These are phyloP conservation scores for Meriones unguiculatus DNA, from an alignment of 2,113 vertebrate species.

Conservation along the genomic window DNA sequence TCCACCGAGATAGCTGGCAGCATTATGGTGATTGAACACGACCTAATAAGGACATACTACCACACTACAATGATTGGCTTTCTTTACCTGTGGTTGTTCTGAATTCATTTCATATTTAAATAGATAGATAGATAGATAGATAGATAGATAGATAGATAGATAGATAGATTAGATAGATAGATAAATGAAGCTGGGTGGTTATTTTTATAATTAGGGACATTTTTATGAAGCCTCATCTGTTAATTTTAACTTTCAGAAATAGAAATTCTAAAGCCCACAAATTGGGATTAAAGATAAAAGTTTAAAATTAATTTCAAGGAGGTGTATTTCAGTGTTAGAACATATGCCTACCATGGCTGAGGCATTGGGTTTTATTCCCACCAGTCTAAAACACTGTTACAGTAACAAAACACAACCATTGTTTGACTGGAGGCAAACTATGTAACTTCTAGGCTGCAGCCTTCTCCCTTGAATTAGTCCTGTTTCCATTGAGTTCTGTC, in stretches of 20 bases:
- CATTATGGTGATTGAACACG: not conserved
- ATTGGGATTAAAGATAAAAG: not conserved
- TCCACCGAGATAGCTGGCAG: not conserved
- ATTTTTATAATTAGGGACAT: not conserved
- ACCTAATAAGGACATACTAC: not conserved
- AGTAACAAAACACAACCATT: not conserved
- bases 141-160: no score
- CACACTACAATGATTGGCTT: not conserved
- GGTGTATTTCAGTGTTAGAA: not conserved
- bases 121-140: no score
- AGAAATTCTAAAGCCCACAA: conserved; percentile 14
- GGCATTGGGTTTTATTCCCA: not conserved
- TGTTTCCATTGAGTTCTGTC: not conserved
- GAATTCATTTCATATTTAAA: conserved; percentile 42
- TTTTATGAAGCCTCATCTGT: conserved; percentile 1
- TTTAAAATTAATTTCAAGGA: conserved; percentile 15
- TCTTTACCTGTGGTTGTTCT: not conserved
- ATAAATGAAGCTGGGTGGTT: not conserved
- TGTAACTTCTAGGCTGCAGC: not conserved
- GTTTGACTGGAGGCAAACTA: not conserved
- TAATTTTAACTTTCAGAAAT: not conserved
- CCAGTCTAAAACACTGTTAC: not conserved
- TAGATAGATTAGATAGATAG: no score
- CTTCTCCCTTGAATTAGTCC: not conserved
- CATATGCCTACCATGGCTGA: not conserved